A percentile compares a stretch with the other conserved stretches of the same genome.
phyloP scores from a whole-genome alignment of 2,113 vertebrate species.

The Tympanuchus pallidicinctus region DNA sequence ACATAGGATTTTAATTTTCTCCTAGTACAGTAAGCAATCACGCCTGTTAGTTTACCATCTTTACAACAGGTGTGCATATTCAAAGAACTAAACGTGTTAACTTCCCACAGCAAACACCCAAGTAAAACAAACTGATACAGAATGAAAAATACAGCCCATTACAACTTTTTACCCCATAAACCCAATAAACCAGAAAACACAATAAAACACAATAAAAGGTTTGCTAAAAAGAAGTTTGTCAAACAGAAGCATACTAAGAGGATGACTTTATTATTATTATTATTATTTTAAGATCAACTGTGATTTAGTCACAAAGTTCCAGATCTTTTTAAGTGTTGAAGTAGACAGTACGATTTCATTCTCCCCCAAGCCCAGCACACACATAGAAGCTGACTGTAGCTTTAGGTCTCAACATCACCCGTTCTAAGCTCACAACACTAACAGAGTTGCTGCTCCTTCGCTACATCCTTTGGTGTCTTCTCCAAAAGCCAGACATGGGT shows the following conservation, averaged over 20 bases:
- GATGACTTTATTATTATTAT: background rate
- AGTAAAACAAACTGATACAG: background rate
- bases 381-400: background rate
- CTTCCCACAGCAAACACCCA: background rate
- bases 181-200: background rate
- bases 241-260: background rate
- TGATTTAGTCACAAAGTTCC: background rate
- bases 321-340: background rate
- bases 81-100: background rate
- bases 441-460: background rate
- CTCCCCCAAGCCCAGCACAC: background rate
- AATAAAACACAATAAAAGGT: background rate
- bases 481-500: background rate
- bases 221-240: background rate
- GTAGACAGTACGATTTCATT: background rate
- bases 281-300: background rate
- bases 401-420: background rate
- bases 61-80: conserved; percentile 45
- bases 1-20: conserved; percentile 43
- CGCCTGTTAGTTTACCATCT: conserved; percentile 20
- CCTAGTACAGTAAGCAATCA: conserved; percentile 34
- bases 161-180: background rate
- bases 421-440: background rate
- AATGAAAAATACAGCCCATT: background rate
- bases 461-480: background rate